phyloP scores from a whole-genome alignment of 64 coral and sea anemone genomes.

The Acropora yongei region DNA sequence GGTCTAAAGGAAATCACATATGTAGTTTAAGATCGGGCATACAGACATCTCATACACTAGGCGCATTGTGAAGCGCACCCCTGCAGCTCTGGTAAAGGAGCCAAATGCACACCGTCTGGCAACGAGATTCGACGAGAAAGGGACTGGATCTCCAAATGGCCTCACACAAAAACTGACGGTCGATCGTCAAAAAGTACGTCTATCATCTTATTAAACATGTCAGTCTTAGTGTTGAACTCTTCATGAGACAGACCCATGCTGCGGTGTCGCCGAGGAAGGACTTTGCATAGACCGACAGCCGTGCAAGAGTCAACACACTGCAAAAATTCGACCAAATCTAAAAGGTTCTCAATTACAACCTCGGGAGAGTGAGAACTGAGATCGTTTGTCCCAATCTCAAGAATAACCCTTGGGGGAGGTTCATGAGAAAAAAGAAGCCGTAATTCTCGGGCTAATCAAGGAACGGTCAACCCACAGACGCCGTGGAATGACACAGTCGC shows the following conservation, averaged over 20 bases:
- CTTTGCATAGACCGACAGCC: too few species aligned
- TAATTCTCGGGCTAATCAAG: not conserved
- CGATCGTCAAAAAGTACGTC: not conserved
- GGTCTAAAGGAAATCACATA: not conserved
- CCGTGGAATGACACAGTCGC: not conserved
- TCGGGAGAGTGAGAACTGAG: too few species aligned
- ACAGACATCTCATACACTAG: not conserved
- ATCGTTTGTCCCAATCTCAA: not conserved
- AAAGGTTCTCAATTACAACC: not conserved
- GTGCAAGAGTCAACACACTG: not conserved
- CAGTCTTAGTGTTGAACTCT: too few species aligned
- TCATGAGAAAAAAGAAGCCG: too few species aligned
- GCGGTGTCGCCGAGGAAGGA: too few species aligned
- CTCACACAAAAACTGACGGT: not conserved
- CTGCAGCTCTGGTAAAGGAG: too few species aligned
- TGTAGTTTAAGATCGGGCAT: not conserved
- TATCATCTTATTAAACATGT: too few species aligned
- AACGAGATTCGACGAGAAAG: not conserved
- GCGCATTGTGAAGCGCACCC: too few species aligned
- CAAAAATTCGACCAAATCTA: not conserved
- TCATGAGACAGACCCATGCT: too few species aligned
- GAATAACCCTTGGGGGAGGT: not conserved
- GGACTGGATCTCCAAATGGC: too few species aligned
- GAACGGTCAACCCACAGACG: not conserved
- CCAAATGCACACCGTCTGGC: not conserved